Evolutionary conservation across 2,113 vertebrate genomes (phyloP).

Genomic region (Neolamprologus variostigma): DNA sequence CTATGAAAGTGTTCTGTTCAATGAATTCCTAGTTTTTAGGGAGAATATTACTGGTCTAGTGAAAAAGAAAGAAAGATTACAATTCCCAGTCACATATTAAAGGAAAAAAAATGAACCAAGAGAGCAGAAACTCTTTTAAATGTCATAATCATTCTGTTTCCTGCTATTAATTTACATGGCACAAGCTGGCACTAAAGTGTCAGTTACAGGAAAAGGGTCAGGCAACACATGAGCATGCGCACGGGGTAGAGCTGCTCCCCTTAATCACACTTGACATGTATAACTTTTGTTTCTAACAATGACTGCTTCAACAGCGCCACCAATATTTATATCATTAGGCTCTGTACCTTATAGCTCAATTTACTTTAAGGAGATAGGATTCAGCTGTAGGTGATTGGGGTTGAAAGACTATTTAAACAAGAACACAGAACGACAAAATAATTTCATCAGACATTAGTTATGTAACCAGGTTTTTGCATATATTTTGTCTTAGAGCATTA

Average conservation of each 20-base stretch:
- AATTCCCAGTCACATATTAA: not conserved
- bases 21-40: not conserved
- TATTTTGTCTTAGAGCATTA: not conserved
- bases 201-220: not conserved
- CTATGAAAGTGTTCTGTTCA: not conserved
- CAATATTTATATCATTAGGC: not conserved
- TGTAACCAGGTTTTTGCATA: not conserved
- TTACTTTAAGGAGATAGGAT: not conserved
- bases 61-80: not conserved
- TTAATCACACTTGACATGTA: not conserved
- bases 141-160: not conserved
- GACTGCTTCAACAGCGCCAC: not conserved
- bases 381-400: not conserved
- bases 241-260: not conserved
- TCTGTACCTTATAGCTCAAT: no score
- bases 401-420: not conserved
- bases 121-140: not conserved
- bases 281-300: not conserved
- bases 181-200: not conserved
- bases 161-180: not conserved
- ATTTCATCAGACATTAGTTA: not conserved
- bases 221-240: not conserved
- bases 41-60: not conserved
- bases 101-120: fast-evolving
- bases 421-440: not conserved